Base-by-base conservation (phyloP, 1,140 invertebrate species). In the Ceratina australensis region DNA sequence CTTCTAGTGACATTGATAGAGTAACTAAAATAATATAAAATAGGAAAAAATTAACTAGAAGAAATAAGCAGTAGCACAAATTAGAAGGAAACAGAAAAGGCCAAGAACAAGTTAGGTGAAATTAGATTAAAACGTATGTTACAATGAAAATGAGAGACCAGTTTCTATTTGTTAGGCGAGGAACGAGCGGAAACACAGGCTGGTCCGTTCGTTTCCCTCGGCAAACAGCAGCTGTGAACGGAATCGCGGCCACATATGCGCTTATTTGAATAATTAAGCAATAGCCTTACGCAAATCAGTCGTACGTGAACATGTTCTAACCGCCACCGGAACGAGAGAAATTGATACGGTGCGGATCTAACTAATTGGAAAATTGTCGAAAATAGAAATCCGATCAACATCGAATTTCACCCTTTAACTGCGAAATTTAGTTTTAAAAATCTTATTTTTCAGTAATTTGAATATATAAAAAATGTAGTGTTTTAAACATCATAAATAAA, bases 181-280 rank as follows among this genome's bases (percentile, higher is more conserved):
- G 77, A 66, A 76, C 56, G 72, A 67, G 64, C 79, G 85, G 84
- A 86, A 86, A 82, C 47, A 59, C 76, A 42, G 33, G 66, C 60
- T 57, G 78, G 78, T 68, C 63, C 80, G 65, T 67, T 73, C 81
- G 66, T 83, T 80, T 69, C 74, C 49, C 66, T 73, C 69, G 66
- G 71, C 74, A 67, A 69, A 64, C 73, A 82, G 78, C 86, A 89
- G 87, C 88, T 88, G 88, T 86, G 72, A 83, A 79, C 83, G 76
- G 83, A 86, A 82, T 73, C 54, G 65, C 56, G 33, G 84, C 75
- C 84, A 73, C 79, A 83, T 84, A 78, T 83, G 82, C 82, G 80
- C 81, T 79, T 87, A 88, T 89, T 89, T 89, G 84, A 90, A 90
- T 90, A 89, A 89, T 90, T 90, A 87, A 83, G 77, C 61, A 77